A percentile compares a stretch with the other conserved stretches of the same genome.
phyloP scores from a whole-genome alignment of 2,888 invertebrate genomes.

The Catocala fraxini region DNA sequence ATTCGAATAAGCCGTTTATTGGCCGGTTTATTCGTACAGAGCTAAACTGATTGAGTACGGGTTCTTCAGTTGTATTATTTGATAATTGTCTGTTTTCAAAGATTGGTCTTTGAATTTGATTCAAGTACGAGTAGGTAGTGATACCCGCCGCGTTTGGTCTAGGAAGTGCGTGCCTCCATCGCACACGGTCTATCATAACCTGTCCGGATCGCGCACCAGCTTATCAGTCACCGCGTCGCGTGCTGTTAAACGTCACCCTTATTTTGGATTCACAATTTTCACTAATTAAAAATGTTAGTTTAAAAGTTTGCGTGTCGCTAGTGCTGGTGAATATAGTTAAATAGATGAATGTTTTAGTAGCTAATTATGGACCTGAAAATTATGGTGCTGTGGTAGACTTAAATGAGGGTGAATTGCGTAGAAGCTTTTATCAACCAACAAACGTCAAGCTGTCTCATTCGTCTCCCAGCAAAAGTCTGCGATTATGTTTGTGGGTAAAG shows the following conservation, averaged over 20 bases:
- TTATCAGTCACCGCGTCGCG: conserved; percentile 57
- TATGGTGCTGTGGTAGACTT: not conserved
- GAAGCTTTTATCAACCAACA: too few species aligned
- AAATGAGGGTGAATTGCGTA: too few species aligned
- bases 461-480: too few species aligned
- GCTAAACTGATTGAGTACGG: too few species aligned
- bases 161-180: conserved; percentile 21
- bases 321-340: conserved; percentile 32
- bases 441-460: too few species aligned
- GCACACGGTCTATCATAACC: conserved; percentile 45
- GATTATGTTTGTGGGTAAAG: too few species aligned
- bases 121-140: not conserved
- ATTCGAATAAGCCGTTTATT: too few species aligned
- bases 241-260: conserved; percentile 49
- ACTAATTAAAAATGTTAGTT: conserved; percentile 56
- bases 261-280: conserved; percentile 52
- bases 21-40: too few species aligned
- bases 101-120: too few species aligned
- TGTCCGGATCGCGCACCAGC: conserved; percentile 47
- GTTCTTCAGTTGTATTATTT: too few species aligned
- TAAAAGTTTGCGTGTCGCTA: conserved; percentile 48
- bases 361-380: conserved; percentile 29
- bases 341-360: conserved; percentile 41
- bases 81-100: too few species aligned
- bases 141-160: not conserved